Conservation (phyloP, 2,888 invertebrate species). For the Antitype chi region DNA sequence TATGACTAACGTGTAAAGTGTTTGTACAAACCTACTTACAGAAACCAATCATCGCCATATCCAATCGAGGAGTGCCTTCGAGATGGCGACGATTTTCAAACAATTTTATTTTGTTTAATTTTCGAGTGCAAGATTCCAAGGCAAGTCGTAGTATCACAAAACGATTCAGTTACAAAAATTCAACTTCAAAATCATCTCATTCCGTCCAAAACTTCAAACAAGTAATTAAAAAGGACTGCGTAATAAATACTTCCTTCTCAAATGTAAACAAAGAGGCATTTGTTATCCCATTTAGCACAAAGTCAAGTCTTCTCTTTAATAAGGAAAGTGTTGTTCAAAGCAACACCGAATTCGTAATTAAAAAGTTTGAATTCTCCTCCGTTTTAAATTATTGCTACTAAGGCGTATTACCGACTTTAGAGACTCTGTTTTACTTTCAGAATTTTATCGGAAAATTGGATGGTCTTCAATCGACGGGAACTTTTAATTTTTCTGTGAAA, state of each 20-base stretch:
- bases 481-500: slow-evolving; percentile 40
- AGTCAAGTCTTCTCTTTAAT: slow-evolving; percentile 43
- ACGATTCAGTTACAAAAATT: not conserved
- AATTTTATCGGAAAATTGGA: slow-evolving; percentile 42
- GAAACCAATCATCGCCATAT: not conserved
- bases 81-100: not conserved
- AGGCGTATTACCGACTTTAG: slow-evolving; percentile 14
- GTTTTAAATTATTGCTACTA: slow-evolving; percentile 36
- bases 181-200: not conserved
- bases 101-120: not conserved
- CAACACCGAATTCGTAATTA: slow-evolving; percentile 53
- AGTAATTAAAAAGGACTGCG: slow-evolving; percentile 27
- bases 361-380: slow-evolving; percentile 52
- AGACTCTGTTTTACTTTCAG: slow-evolving; percentile 20
- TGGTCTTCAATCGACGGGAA: slow-evolving; percentile 10
- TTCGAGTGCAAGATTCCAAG: not conserved
- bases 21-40: too few species aligned
- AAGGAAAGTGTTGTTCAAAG: slow-evolving; percentile 46
- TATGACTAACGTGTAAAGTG: too few species aligned
- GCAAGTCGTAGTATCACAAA: not conserved
- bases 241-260: slow-evolving; percentile 32
- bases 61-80: too few species aligned
- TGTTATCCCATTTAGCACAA: slow-evolving; percentile 37
- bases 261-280: slow-evolving; percentile 43
- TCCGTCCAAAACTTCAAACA: not conserved